phyloP scores from a whole-genome alignment of 2,888 invertebrate genomes.

The Oeneis ivallda region DNA sequence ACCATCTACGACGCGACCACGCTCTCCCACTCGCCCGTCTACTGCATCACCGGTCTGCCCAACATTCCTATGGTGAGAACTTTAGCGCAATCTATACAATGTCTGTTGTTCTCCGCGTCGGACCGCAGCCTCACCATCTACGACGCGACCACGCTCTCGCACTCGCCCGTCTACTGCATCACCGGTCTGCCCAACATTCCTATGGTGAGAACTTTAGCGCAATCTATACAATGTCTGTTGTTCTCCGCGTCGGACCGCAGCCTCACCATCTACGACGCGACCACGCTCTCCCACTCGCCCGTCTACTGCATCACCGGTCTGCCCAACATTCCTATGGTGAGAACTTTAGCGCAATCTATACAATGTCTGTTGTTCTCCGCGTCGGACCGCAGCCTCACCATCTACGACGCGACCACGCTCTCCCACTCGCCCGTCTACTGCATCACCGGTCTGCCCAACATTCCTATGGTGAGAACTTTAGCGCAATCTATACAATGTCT shows the following conservation, averaged over 20 bases:
- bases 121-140: conserved; percentile 83
- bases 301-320: conserved; percentile 81
- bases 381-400: conserved; percentile 81
- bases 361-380: conserved; percentile 73
- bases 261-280: conserved; percentile 82
- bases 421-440: conserved; percentile 81
- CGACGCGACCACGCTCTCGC: conserved; percentile 81
- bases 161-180: conserved; percentile 80
- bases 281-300: conserved; percentile 80
- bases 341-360: conserved; percentile 11
- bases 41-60: conserved; percentile 80
- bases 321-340: conserved; percentile 80
- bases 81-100: too few species aligned
- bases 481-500: too few species aligned
- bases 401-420: conserved; percentile 82
- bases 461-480: conserved; percentile 70
- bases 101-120: conserved; percentile 79
- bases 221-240: too few species aligned
- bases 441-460: conserved; percentile 80
- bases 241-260: conserved; percentile 82
- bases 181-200: conserved; percentile 81
- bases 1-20: conserved; percentile 83
- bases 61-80: conserved; percentile 77
- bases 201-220: conserved; percentile 57
- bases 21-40: conserved; percentile 79